Percentiles rank a stretch among this genome's conserved stretches.
These are phyloP conservation scores for Nothoprocta perdicaria DNA, from an alignment of 2,113 vertebrate species.

Conservation along the genomic window DNA sequence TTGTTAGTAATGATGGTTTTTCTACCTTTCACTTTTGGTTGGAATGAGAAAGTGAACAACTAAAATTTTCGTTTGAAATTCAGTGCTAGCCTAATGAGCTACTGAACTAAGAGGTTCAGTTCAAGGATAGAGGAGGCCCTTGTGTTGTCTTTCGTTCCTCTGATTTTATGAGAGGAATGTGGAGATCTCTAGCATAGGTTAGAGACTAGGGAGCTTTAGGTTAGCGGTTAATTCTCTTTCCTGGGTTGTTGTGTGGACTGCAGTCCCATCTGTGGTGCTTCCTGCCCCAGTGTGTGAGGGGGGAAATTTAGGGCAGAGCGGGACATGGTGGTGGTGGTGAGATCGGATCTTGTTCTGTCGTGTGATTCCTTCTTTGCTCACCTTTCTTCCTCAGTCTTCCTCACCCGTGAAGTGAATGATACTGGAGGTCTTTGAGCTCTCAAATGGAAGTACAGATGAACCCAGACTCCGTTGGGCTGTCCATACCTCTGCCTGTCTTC, in stretches of 20 bases:
- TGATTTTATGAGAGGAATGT: not conserved
- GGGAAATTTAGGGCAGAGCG: not conserved
- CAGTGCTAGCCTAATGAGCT: not conserved
- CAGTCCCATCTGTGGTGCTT: not conserved
- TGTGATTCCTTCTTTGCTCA: not conserved
- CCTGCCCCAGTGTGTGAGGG: accelerated
- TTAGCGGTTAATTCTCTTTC: not conserved
- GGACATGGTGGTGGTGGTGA: not conserved
- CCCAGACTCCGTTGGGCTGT: not conserved
- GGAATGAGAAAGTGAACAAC: constrained; percentile 56
- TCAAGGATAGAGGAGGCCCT: constrained; percentile 7
- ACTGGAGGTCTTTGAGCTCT: not conserved
- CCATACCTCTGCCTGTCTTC: not conserved
- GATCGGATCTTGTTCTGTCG: not conserved
- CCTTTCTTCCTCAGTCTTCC: not conserved
- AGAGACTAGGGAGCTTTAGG: not conserved
- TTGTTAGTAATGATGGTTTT: constrained; percentile 43
- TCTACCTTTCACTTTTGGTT: constrained; percentile 14
- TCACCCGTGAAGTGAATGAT: not conserved
- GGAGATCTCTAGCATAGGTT: not conserved
- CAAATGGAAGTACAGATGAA: not conserved
- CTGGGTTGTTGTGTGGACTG: not conserved
- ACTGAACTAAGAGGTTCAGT: not conserved
- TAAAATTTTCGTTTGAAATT: constrained; percentile 44
- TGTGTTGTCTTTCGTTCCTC: constrained; percentile 4